Evolutionary conservation across 2,797 vertebrate species (phyloP).

Genomic region (Pristis pectinata): DNA sequence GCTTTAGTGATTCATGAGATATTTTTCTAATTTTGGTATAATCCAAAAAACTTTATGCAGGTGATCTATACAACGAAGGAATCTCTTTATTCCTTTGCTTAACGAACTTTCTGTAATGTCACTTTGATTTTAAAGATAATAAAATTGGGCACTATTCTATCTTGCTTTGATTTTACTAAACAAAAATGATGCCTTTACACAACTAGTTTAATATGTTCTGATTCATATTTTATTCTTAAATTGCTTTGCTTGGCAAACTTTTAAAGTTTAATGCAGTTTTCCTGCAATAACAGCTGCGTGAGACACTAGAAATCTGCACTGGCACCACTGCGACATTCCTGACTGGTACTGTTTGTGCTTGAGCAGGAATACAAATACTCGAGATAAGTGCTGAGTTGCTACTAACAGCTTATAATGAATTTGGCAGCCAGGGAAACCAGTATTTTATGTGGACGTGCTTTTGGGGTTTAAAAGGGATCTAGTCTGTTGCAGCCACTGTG

Average conservation of each 20-base stretch:
- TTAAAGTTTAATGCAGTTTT: slow-evolving; percentile 20
- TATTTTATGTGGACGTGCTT: slow-evolving; percentile 23
- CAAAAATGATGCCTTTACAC: neutral
- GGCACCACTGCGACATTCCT: slow-evolving; percentile 30
- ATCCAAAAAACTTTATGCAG: neutral
- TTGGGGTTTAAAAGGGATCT: neutral
- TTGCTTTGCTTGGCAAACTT: slow-evolving; percentile 30
- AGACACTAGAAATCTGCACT: slow-evolving; percentile 31
- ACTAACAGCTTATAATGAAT: slow-evolving; percentile 30
- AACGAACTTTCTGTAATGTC: neutral
- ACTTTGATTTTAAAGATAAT: neutral
- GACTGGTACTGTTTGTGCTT: slow-evolving; percentile 35
- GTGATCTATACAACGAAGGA: neutral
- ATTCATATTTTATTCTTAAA: slow-evolving; percentile 18
- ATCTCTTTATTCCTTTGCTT: neutral
- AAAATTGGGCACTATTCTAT: neutral
- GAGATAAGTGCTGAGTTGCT: slow-evolving; percentile 38
- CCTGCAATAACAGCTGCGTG: slow-evolving; percentile 37
- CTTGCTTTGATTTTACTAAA: neutral
- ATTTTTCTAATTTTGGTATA: neutral
- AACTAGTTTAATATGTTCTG: neutral
- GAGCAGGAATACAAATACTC: slow-evolving; percentile 29
- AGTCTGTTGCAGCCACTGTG: neutral
- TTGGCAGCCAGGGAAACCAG: slow-evolving; percentile 24
- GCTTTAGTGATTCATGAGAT: neutral